phyloP scores from a whole-genome alignment of 2,797 vertebrate species.

The Glyptemys insculpta region DNA sequence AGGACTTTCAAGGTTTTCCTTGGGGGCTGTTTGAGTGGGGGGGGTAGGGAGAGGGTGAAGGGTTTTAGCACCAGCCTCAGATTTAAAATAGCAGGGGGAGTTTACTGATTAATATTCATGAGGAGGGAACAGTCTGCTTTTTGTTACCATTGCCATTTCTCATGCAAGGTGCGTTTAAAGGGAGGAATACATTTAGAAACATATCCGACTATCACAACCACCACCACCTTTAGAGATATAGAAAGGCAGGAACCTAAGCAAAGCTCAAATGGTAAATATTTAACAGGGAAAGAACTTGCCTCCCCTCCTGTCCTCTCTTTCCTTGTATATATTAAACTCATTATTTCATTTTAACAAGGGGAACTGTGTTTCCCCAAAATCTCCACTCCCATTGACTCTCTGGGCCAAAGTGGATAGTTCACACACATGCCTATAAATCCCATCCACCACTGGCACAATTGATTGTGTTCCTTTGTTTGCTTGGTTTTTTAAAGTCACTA shows the following conservation, averaged over 20 bases:
- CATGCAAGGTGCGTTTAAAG: slow-evolving; percentile 79
- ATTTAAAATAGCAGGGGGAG: slow-evolving; percentile 79
- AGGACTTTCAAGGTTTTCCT: slow-evolving; percentile 79
- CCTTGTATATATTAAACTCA: slow-evolving; percentile 75
- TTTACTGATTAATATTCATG: slow-evolving; percentile 84
- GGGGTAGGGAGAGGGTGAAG: slow-evolving; percentile 43
- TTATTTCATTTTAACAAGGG: slow-evolving; percentile 76
- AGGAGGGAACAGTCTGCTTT: slow-evolving; percentile 79
- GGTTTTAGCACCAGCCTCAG: slow-evolving; percentile 72
- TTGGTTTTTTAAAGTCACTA: slow-evolving; percentile 37
- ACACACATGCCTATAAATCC: slow-evolving; percentile 70
- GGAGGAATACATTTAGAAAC: slow-evolving; percentile 81
- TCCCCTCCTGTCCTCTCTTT: slow-evolving; percentile 50
- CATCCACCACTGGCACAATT: slow-evolving; percentile 41
- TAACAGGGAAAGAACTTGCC: slow-evolving; percentile 65
- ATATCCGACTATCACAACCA: slow-evolving; percentile 67
- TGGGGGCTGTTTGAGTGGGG: slow-evolving; percentile 60
- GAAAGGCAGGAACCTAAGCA: slow-evolving; percentile 58
- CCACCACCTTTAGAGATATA: slow-evolving; percentile 68
- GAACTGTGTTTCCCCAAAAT: slow-evolving; percentile 64
- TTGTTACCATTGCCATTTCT: slow-evolving; percentile 75
- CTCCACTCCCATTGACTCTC: slow-evolving; percentile 55
- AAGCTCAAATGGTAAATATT: slow-evolving; percentile 76
- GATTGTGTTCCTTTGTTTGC: slow-evolving; percentile 49
- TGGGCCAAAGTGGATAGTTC: slow-evolving; percentile 51